Base-by-base conservation (phyloP, 92 coral and sea anemone species). In the Palythoa caribaeorum region DNA sequence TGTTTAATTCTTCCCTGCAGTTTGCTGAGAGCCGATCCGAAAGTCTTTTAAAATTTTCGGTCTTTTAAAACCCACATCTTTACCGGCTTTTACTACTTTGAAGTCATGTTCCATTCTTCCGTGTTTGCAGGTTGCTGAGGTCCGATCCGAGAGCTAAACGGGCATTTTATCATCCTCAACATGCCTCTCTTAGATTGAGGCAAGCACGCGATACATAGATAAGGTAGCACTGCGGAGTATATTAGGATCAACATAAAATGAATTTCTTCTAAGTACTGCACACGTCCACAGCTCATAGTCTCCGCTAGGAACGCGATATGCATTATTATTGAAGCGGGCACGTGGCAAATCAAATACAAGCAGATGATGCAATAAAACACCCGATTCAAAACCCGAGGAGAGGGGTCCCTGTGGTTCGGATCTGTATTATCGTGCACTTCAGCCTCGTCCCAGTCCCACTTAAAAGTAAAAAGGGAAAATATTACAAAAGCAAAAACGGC, bases 401-500 rank as follows among this genome's bases (percentile, higher is more conserved):
- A 48, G 9, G 63, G 15, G 8, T 21, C 48, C 1, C 47, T 66
- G 20, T n/a, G 52, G 37, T 81, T 63, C 19, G 86, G 28, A 10
- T 70, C 75, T 44, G 75, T 12, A 39, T 12, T n/a, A 17, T 9
- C 21, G 53, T 7, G 36, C 38, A 47, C 62, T 36, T 81, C 86
- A 12, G 39, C 9, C 39, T 81, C 86, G 16, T 81, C 76, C 86
- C 86, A 81, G 75, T 81, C 76, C 86, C 86, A 81, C 38, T 68
- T 48, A 19, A 19, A n/a, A 5, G 76, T 48, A 55, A 19, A 21
- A 13, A 81, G 60, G 12, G 86, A 65, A 68, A 81, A 81, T 1
- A 39, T n/a, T 35, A 81, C 86, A 20, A 81, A 81, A 36, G 86
- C 66, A 8, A 66, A 8, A 21, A 81, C 63, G 15, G 76, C 86